Conservation (phyloP, 2,113 vertebrate species). For the Puffinus mauretanicus region DNA sequence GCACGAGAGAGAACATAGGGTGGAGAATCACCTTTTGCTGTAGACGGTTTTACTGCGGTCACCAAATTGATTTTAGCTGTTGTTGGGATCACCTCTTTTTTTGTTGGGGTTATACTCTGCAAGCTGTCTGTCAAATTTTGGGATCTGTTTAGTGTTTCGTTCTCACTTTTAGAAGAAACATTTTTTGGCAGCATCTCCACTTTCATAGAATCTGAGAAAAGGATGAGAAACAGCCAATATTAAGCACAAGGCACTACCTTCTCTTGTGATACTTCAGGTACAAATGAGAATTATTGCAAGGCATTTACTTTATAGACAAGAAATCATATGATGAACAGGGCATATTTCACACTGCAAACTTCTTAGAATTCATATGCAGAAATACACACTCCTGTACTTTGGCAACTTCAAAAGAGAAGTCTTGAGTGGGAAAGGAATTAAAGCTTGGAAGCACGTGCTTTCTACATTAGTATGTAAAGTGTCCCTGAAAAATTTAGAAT, state of each 20-base stretch:
- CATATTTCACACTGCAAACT: not conserved
- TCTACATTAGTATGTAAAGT: not conserved
- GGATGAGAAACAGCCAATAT: not conserved
- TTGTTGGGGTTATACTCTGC: not conserved
- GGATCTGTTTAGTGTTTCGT: slow-evolving; percentile 31
- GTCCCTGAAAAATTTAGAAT: not conserved
- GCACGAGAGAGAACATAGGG: not conserved
- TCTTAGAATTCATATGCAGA: not conserved
- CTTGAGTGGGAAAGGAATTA: not conserved
- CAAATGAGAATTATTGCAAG: not conserved
- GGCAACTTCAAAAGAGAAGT: not conserved
- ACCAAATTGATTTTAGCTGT: not conserved
- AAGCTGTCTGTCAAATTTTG: not conserved
- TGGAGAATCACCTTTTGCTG: not conserved
- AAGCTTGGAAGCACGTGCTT: not conserved
- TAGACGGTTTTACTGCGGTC: not conserved
- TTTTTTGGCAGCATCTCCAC: fast-evolving
- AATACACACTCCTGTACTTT: not conserved
- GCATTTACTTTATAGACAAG: not conserved
- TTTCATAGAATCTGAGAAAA: not conserved
- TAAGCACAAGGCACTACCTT: not conserved
- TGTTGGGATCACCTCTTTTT: not conserved
- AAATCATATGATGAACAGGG: not conserved
- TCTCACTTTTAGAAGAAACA: not conserved
- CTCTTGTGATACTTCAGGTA: not conserved